Evolutionary conservation across 2,113 vertebrate genomes (phyloP), one percentile per base, ranked within the genome.

Genomic region (Bufo gargarizans): DNA sequence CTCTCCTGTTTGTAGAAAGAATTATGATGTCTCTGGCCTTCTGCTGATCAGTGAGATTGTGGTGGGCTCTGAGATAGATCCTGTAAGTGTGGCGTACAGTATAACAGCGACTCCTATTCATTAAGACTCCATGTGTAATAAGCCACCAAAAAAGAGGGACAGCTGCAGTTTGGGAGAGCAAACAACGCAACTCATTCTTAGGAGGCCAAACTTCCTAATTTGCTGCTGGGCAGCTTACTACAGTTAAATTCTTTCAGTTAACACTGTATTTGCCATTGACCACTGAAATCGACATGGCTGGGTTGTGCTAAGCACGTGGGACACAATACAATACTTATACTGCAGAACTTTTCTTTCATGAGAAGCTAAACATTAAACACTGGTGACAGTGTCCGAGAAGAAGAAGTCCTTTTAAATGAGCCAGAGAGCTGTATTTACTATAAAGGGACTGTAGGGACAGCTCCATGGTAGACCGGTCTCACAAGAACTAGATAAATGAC

Each of bases 81-180:
- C 93, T 93, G 91, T 93, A 94, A 96, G 95, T 94, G 94, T 95
- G 94, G 94, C 93, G 94, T 94, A 95, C 95, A 95, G 95, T 95
- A 95, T 94, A 94, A 96, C 95, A 96, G 96, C 94, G 91, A 93
- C 94, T 93, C 91, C 94, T 94, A 96, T 97, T 97, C 96, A 96
- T 96, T 92, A 93, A 92, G 89, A 77, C 91, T 89, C 93, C 90
- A 92, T 94, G 93, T 95, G 95, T 94, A 95, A 96, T 95, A 96
- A 96, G 95, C 94, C 92, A 94, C 93, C 93, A 88, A 91, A 91
- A 33, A 91, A 90, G 90, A 91, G 90, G 89, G 91, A 91, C 96
- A 96, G 96, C 96, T 96, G 96, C 95, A 96, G 90, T 79, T 90
- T 91, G 91, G 90, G 89, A 91, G 91, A 90, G 90, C 94, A 94